Base-by-base conservation (phyloP, 2,797 vertebrate genomes). In the Triplophysa bombifrons region DNA sequence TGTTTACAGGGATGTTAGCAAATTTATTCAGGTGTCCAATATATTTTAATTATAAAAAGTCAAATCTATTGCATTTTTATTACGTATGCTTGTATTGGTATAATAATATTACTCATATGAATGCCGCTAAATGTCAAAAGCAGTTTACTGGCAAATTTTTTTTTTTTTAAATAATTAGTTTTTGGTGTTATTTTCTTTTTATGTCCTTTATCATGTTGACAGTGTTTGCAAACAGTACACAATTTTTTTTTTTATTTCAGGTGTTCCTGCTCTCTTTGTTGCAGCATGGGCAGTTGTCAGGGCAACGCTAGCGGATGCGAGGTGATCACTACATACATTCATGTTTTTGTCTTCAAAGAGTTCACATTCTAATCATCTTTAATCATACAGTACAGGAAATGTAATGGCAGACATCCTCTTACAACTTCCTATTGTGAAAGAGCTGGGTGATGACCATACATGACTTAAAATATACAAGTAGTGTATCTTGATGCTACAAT, bases 211-310 rank as follows among this genome's bases (percentile, higher is more conserved):
- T 13, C 61, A 22, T 51, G 67, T 46, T 67, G 6, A 70, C n/a
- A 77, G 19, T 67, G 74, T 25, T 76, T 58, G 7, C 14, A 27
- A 19, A 30, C 44, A 53, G 14, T 61, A 38, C 1, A 38, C 4
- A 41, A 25, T 4, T 34, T 3, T 13, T n/a, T 65, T 65, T 91
- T 75, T 87, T 0, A 75, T 91, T 92, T 12, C 86, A 97, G 96
- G 95, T 76, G 95, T 97, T 85, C 96, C 96, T 25, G 95, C 92
- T 51, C 82, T 93, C 34, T 97, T 97, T 84, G 94, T 95, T 64
- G 90, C 89, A 13, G 85, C 94, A 73, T 97, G 96, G 96, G 94
- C 94, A 5, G 90, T 95, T 65, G 94, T 93, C 67, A 91, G 96
- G 80, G 94, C 91, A 74, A 92, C 87, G 0, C 74, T 95, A 51